A percentile compares a stretch with the other conserved stretches of the same genome.
Evolutionary conservation across 2,113 vertebrate genomes (phyloP).

Genomic region (Misgurnus anguillicaudatus): DNA sequence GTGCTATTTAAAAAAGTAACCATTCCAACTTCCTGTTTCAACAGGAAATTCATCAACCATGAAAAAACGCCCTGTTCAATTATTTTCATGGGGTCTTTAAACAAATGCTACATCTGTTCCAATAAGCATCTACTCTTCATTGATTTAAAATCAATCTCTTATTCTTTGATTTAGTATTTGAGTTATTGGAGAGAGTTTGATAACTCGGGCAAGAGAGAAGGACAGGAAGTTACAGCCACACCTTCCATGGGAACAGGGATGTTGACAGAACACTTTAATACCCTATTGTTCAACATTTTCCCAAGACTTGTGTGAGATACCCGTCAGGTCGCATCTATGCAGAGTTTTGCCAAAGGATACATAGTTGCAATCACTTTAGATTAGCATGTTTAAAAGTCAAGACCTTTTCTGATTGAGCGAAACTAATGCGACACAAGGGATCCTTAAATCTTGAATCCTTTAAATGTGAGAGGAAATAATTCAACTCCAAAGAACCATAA

Average conservation of each 20-base stretch:
- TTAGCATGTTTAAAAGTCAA: constrained; percentile 3
- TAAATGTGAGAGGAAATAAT: neutral
- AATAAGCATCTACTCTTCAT: neutral
- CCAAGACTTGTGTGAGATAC: constrained; percentile 25
- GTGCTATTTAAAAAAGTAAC: too few species aligned
- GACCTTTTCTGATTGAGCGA: neutral
- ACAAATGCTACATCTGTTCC: neutral
- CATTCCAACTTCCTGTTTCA: neutral
- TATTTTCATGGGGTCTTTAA: neutral
- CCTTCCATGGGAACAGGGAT: constrained; percentile 66
- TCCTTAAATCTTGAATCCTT: too few species aligned
- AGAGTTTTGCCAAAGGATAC: neutral
- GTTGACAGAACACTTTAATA: constrained; percentile 61
- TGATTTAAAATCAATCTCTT: neutral
- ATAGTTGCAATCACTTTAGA: neutral
- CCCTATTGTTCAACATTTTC: constrained; percentile 69
- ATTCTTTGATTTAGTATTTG: neutral
- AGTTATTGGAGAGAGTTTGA: neutral
- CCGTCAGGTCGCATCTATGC: constrained; percentile 28
- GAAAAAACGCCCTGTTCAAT: neutral
- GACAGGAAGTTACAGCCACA: constrained; percentile 55
- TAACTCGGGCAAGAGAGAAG: neutral
- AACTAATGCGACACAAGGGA: neutral
- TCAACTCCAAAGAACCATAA: too few species aligned
- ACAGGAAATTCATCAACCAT: neutral